A percentile compares a stretch with the other conserved stretches of the same genome.
Conservation (phyloP, 2,113 vertebrate genomes). For the Microcebus lehilahytsara region DNA sequence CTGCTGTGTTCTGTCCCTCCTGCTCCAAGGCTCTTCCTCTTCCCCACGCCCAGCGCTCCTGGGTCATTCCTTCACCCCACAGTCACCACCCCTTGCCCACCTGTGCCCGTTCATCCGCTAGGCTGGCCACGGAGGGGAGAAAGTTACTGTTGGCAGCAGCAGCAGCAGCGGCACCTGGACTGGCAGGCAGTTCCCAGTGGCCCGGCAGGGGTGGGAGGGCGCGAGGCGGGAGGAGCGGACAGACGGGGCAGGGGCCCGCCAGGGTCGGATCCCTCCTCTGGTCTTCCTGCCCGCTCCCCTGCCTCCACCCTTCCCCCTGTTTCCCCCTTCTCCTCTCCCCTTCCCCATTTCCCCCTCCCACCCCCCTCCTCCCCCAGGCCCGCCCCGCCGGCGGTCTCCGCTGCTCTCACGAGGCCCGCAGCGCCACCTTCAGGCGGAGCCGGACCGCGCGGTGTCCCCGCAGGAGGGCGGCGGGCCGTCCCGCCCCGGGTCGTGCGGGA, state of each 20-base stretch:
- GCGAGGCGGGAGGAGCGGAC: no score
- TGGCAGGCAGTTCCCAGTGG: neutral
- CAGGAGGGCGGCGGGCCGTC: neutral
- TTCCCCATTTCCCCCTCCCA: no score
- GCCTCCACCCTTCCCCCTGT: no score
- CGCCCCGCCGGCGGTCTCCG: neutral
- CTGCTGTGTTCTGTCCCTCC: neutral
- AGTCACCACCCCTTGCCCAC: neutral
- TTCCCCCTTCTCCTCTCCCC: no score
- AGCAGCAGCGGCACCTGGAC: neutral
- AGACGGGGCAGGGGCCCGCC: neutral
- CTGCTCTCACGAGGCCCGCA: neutral
- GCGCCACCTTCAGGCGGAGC: slow-evolving; percentile 30
- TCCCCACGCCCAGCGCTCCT: neutral
- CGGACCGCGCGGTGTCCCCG: neutral
- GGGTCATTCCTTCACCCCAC: rapidly evolving
- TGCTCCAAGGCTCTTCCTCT: neutral
- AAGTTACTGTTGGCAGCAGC: no score
- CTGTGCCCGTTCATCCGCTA: neutral
- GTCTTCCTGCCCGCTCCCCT: neutral
- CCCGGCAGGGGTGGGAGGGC: neutral
- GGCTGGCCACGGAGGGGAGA: neutral
- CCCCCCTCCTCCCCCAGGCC: neutral
- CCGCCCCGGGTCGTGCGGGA: neutral
- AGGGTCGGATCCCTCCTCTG: neutral